Conservation (phyloP, 2,888 invertebrate species). For the Melanchra persicariae region DNA sequence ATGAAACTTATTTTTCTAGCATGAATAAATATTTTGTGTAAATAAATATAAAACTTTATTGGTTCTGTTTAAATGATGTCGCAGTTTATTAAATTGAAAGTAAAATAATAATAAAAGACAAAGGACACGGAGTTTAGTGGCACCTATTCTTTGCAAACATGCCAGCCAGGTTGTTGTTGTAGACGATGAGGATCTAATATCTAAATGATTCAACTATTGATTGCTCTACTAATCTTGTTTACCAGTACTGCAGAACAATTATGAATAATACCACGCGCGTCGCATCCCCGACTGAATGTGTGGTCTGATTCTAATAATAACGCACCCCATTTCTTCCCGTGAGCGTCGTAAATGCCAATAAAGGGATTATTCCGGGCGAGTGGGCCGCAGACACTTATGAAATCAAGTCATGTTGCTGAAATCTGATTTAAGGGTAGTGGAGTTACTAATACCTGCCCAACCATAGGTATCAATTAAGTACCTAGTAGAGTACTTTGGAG, state of each 20-base stretch:
- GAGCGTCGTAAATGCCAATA: conserved; percentile 39
- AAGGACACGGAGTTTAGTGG: conserved; percentile 27
- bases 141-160: conserved; percentile 1
- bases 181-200: conserved; percentile 15
- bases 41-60: conserved; percentile 39
- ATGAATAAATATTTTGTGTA: conserved; percentile 38
- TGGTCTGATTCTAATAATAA: conserved; percentile 53
- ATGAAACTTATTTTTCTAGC: conserved; percentile 37
- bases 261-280: conserved; percentile 18
- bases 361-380: conserved; percentile 30
- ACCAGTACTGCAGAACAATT: neutral
- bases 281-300: conserved; percentile 31
- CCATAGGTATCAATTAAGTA: conserved; percentile 8
- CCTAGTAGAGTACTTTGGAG: neutral
- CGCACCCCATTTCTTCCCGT: conserved; percentile 53
- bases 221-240: conserved; percentile 20
- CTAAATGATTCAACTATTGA: conserved; percentile 13
- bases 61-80: conserved; percentile 22
- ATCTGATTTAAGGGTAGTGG: conserved; percentile 19
- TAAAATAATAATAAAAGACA: conserved; percentile 25
- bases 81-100: conserved; percentile 27
- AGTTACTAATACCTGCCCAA: conserved; percentile 16
- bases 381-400: conserved; percentile 31
- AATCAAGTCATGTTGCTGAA: conserved; percentile 30
- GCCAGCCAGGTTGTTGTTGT: conserved; percentile 16